Evolutionary conservation across 2,113 vertebrate species (phyloP).

Genomic region (Heterocephalus glaber): DNA sequence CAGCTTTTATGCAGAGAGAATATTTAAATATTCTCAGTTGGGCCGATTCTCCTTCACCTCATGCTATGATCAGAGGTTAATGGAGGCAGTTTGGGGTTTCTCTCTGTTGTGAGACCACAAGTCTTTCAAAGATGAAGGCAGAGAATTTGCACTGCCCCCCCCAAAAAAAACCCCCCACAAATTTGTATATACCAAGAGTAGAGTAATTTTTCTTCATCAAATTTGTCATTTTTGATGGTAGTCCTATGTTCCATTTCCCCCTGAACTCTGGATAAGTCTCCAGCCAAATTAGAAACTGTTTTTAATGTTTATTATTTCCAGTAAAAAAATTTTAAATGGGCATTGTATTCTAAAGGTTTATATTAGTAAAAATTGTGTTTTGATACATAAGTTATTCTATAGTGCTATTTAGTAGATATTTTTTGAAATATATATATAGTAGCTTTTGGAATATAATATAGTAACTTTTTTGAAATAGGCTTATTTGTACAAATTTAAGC

Average conservation of each 20-base stretch:
- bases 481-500: constrained; percentile 22
- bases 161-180: not conserved
- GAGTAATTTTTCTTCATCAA: constrained; percentile 17
- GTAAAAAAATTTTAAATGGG: constrained; percentile 1
- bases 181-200: not conserved
- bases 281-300: constrained; percentile 9
- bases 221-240: not conserved
- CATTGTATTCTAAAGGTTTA: constrained; percentile 42
- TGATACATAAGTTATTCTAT: constrained; percentile 22
- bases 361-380: constrained; percentile 41
- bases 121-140: constrained; percentile 48
- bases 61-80: constrained; percentile 63
- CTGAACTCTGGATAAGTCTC: not conserved
- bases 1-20: constrained; percentile 70
- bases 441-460: too few relatives aligned
- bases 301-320: constrained; percentile 53
- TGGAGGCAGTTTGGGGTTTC: constrained; percentile 50
- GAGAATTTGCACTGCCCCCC: not conserved
- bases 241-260: not conserved
- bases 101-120: constrained; percentile 41
- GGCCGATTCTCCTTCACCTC: constrained; percentile 48
- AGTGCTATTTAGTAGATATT: not conserved
- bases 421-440: too few relatives aligned
- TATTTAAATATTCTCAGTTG: constrained; percentile 71
- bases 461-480: not conserved